phyloP scores from a whole-genome alignment of 1,140 invertebrate genomes.

The Chelonus insularis region DNA sequence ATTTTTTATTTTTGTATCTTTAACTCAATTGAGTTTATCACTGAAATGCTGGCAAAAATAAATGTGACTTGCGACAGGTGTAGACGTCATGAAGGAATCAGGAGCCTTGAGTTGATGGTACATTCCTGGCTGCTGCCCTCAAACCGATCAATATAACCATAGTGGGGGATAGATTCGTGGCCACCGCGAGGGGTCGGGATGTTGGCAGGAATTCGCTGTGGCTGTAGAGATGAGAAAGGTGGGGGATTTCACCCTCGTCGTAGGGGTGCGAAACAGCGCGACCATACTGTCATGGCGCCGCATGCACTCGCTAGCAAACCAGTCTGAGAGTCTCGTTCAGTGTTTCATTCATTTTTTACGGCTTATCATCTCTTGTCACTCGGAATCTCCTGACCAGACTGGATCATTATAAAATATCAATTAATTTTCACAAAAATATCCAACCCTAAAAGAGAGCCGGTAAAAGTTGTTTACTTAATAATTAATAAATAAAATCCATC shows the following conservation, averaged over 20 bases:
- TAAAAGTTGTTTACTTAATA: too few relatives aligned
- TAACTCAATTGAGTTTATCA: too few relatives aligned
- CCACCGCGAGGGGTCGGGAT: constrained; percentile 1
- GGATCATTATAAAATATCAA: too few relatives aligned
- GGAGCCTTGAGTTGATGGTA: constrained; percentile 16
- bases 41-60: neutral
- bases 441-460: too few relatives aligned
- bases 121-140: constrained; percentile 31
- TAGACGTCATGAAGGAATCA: neutral
- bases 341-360: constrained; percentile 25
- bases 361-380: neutral
- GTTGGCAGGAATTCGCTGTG: neutral
- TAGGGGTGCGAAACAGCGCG: constrained; percentile 30
- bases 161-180: constrained; percentile 24
- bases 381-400: too few relatives aligned
- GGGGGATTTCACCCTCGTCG: neutral
- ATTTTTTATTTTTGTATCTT: too few relatives aligned
- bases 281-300: constrained; percentile 57
- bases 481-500: too few relatives aligned
- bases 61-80: neutral
- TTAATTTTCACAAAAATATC: too few relatives aligned
- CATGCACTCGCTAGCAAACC: constrained; percentile 47
- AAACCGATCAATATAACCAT: constrained; percentile 29
- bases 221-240: constrained; percentile 16
- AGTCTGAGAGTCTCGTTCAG: constrained; percentile 37